Base-by-base conservation (phyloP, 2,888 invertebrate genomes). In the Prosapia bicincta region DNA sequence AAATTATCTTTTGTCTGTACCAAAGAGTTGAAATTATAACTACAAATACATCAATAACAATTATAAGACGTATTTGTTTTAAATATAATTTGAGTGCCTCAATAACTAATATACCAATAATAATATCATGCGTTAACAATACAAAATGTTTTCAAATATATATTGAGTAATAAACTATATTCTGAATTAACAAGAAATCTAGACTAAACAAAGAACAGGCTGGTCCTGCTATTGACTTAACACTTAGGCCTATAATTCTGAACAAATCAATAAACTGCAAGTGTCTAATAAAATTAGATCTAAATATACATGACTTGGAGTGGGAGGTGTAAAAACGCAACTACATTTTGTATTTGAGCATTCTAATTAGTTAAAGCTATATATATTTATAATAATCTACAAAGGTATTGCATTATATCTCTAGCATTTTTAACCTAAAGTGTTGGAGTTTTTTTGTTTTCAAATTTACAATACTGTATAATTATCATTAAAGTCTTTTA, bases 351-450 rank as follows among this genome's bases (percentile, higher is more conserved):
- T 32, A 72, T 79, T 80, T 80, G 80, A 80, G 80, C 80, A 80
- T 77, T 77, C 80, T 80, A 80, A 72, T 79, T 78, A 79, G 77
- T 80, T 80, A 79, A 80, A 79, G 80, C 80, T 80, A 79, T 78
- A 69, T 75, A 54, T 54, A 54, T 66, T 66, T 54, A 54, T 66
- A 69, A 78, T 78, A 75, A 72, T 77, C 79, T 80, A 80, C 79
- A 79, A 54, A 80, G 79, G 79, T 80, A 80, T 80, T 80, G 80
- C 79, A 76, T 78, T 77, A 20, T 73, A n/a, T 74, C 72, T 76
- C 80, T 80, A 80, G 78, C 79, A 68, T 77, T 75, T 76, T 78
- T 79, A 76, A 30, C 71, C 76, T 78, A 78, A 77, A 78, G 78
- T 74, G 76, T 75, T 76, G 76, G 74, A 74, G 74, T 76, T 76